Conservation (phyloP, 2,888 invertebrate species). For the Tenodera sinensis region DNA sequence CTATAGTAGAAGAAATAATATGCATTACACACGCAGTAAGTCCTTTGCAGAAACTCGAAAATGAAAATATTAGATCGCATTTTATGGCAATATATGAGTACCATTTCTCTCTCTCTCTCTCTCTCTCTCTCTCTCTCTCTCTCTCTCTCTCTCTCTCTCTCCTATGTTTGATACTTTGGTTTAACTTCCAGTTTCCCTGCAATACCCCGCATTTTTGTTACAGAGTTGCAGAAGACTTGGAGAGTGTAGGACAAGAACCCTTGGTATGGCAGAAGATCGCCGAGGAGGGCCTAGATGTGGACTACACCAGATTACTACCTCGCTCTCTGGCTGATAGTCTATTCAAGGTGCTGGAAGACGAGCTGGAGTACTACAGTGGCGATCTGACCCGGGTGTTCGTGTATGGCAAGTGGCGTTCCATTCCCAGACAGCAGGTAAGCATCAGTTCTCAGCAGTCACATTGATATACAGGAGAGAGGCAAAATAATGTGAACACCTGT, state of each 20-base stretch:
- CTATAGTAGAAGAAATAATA: too few species aligned
- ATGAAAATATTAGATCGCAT: too few species aligned
- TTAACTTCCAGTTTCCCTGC: too few species aligned
- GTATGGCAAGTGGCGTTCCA: constrained; percentile 62
- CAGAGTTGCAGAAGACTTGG: background rate
- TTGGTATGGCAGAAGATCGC: constrained; percentile 44
- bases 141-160: too few species aligned
- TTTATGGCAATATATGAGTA: too few species aligned
- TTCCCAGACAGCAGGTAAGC: constrained; percentile 61
- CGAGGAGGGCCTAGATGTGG: constrained; percentile 55
- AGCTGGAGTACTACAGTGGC: constrained; percentile 60
- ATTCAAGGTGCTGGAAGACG: constrained; percentile 52
- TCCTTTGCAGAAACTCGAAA: too few species aligned
- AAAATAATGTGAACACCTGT: too few species aligned
- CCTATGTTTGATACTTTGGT: too few species aligned
- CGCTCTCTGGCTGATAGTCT: constrained; percentile 48
- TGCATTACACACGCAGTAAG: too few species aligned
- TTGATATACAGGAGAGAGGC: too few species aligned
- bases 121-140: too few species aligned
- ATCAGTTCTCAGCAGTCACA: background rate
- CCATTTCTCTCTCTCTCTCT: too few species aligned
- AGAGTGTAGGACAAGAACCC: background rate
- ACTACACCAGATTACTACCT: constrained; percentile 52
- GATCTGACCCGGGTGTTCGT: constrained; percentile 60
- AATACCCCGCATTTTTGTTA: background rate